Percentiles rank a stretch among this genome's conserved stretches.
phyloP scores from a whole-genome alignment of 2,888 invertebrate genomes.

The Xestia c-nigrum region DNA sequence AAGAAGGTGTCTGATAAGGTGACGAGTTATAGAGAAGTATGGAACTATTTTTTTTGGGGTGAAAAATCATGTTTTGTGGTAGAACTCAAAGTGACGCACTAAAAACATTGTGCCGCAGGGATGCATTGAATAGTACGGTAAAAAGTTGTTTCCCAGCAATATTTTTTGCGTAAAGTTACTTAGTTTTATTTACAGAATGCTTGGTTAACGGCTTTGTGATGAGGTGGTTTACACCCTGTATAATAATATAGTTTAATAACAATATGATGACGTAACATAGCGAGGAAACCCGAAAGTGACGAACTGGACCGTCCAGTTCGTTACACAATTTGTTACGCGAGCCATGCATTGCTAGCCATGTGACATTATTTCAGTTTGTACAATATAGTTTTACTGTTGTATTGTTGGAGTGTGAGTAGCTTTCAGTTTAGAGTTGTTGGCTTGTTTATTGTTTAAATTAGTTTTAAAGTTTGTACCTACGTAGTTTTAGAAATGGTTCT shows the following conservation, averaged over 20 bases:
- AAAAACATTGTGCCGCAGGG: too few relatives aligned
- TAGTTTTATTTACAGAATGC: too few relatives aligned
- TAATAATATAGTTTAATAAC: neutral
- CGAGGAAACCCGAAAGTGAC: slow-evolving; percentile 33
- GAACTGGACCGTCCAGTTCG: neutral
- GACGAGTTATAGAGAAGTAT: too few relatives aligned
- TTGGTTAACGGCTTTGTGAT: too few relatives aligned
- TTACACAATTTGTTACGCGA: slow-evolving; percentile 43
- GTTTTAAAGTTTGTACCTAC: slow-evolving; percentile 1
- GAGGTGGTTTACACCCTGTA: too few relatives aligned
- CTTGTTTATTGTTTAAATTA: slow-evolving; percentile 27
- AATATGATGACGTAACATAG: slow-evolving; percentile 23
- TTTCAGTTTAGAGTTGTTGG: slow-evolving; percentile 22
- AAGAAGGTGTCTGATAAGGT: too few relatives aligned
- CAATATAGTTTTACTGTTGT: slow-evolving; percentile 10
- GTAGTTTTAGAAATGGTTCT: neutral
- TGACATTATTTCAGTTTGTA: slow-evolving; percentile 37
- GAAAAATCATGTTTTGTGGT: too few relatives aligned
- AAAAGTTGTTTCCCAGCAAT: too few relatives aligned
- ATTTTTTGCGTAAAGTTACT: too few relatives aligned
- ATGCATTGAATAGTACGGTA: too few relatives aligned
- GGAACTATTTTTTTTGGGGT: too few relatives aligned
- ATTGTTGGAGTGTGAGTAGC: slow-evolving; percentile 22
- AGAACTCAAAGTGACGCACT: too few relatives aligned
- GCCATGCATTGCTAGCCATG: slow-evolving; percentile 49